Evolutionary conservation across 2,113 vertebrate species (phyloP).

Genomic region (Stigmatopora argus): DNA sequence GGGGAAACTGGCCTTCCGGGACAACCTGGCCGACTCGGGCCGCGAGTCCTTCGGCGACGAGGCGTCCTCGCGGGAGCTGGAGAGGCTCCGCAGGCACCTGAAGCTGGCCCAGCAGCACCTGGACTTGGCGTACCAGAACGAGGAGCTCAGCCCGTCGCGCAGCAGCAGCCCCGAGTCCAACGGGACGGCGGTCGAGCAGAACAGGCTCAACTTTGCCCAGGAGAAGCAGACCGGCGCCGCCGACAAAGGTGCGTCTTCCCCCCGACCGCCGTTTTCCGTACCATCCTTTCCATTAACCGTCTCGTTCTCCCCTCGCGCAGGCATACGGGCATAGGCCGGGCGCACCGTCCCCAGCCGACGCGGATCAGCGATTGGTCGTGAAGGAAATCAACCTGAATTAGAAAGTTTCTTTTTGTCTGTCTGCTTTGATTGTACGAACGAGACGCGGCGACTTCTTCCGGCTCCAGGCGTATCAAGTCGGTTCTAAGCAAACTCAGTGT

Average conservation of each 20-base stretch:
- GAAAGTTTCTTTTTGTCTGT: slow-evolving; percentile 6
- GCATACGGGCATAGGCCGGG: slow-evolving; percentile 58
- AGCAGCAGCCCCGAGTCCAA: slow-evolving; percentile 88
- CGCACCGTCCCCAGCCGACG: slow-evolving; percentile 6
- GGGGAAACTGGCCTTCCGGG: slow-evolving; percentile 65
- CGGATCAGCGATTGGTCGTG: slow-evolving; percentile 23
- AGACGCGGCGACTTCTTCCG: not conserved
- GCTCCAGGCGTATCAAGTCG: slow-evolving; percentile 57
- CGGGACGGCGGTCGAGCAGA: slow-evolving; percentile 81
- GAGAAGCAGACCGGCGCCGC: slow-evolving; percentile 78
- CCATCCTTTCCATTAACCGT: not conserved
- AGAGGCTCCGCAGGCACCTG: slow-evolving; percentile 75
- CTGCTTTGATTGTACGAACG: slow-evolving; percentile 2
- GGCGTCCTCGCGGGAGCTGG: slow-evolving; percentile 67
- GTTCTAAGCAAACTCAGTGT: slow-evolving; percentile 57
- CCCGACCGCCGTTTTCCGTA: too few relatives aligned
- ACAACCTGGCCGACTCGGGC: slow-evolving; percentile 67
- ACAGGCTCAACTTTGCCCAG: slow-evolving; percentile 84
- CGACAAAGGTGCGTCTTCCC: slow-evolving; percentile 67
- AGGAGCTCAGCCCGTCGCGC: slow-evolving; percentile 73
- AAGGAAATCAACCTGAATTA: slow-evolving; percentile 28
- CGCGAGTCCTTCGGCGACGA: slow-evolving; percentile 68
- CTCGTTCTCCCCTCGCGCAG: slow-evolving; percentile 27
- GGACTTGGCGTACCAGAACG: slow-evolving; percentile 76
- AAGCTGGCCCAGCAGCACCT: slow-evolving; percentile 82